phyloP scores from a whole-genome alignment of 1,140 invertebrate genomes.

The Drosophila jambulina region DNA sequence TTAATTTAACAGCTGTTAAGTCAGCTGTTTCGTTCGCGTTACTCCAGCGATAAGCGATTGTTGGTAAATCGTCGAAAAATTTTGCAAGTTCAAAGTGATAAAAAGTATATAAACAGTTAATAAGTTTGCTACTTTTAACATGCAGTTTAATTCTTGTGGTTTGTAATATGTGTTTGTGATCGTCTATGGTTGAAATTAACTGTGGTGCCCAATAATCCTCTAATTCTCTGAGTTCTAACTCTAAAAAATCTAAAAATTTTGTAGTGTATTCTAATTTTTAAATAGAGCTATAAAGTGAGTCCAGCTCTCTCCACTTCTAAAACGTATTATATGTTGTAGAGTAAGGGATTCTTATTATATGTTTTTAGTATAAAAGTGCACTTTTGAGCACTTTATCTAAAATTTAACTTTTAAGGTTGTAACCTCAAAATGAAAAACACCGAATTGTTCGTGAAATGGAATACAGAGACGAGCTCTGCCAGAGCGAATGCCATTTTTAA shows the following conservation, averaged over 20 bases:
- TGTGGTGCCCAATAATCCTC: not conserved
- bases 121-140: too few relatives aligned
- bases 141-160: too few relatives aligned
- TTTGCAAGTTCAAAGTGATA: too few relatives aligned
- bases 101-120: too few relatives aligned
- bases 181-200: not conserved
- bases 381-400: not conserved
- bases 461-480: not conserved
- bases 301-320: not conserved
- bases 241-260: not conserved
- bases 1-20: not conserved
- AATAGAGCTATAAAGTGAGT: not conserved
- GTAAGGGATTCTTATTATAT: not conserved
- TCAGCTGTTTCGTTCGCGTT: too few relatives aligned
- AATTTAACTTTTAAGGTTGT: not conserved
- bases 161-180: not conserved
- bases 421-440: not conserved
- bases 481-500: not conserved
- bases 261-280: not conserved
- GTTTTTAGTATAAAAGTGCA: not conserved
- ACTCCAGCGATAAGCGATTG: too few relatives aligned
- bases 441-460: not conserved
- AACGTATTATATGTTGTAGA: not conserved
- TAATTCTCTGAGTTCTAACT: not conserved
- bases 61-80: too few relatives aligned